Conservation (phyloP, 2,113 vertebrate genomes). For the Pseudopodoces humilis region DNA sequence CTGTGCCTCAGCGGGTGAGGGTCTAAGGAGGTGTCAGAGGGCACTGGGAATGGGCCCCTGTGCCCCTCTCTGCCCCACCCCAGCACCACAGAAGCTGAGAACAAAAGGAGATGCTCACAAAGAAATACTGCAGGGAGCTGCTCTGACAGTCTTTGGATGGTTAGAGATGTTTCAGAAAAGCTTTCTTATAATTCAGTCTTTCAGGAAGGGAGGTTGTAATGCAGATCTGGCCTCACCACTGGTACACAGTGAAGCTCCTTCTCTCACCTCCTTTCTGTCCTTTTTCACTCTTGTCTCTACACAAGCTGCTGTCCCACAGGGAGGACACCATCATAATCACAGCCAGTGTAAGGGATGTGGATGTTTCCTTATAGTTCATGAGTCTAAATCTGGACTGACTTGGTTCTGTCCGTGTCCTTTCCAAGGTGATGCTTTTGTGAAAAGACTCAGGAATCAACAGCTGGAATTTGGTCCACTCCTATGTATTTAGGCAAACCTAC, state of each 20-base stretch:
- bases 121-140: neutral
- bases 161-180: neutral
- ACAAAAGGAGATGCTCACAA: neutral
- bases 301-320: neutral
- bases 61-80: neutral
- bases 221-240: neutral
- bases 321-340: neutral
- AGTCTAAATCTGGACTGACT: neutral
- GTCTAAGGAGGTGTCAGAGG: neutral
- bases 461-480: neutral
- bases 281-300: neutral
- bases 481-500: fast-evolving
- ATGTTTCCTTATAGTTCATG: neutral
- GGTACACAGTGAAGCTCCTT: neutral
- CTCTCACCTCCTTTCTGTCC: no score
- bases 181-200: neutral
- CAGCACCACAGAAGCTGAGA: neutral
- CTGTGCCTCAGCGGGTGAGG: neutral
- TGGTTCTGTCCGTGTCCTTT: neutral
- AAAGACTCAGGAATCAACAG: neutral
- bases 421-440: neutral
- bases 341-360: neutral
- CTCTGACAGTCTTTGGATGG: neutral
- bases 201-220: neutral
- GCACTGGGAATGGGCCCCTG: neutral